Evolutionary conservation across 2,888 invertebrate species (phyloP).

Genomic region (Orthonevra nobilis): DNA sequence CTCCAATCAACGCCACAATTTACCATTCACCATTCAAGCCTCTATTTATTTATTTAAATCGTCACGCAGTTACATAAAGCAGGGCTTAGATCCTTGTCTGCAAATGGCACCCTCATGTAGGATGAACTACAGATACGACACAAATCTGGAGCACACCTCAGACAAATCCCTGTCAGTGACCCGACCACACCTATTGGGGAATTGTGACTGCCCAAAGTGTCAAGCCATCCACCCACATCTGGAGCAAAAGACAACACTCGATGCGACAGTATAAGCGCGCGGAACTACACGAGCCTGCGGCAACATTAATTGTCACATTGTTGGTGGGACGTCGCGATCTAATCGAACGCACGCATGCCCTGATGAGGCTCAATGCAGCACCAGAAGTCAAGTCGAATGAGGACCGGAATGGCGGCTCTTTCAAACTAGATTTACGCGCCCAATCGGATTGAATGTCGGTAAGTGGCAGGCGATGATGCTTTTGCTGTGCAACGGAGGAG

Average conservation of each 20-base stretch:
- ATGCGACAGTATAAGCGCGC: neutral
- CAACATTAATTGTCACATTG: conserved; percentile 63
- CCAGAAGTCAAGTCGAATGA: conserved; percentile 17
- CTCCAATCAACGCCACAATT: conserved; percentile 59
- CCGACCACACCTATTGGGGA: conserved; percentile 31
- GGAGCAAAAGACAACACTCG: conserved; percentile 19
- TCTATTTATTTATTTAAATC: conserved; percentile 61
- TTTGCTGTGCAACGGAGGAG: neutral
- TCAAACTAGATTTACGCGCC: conserved; percentile 53
- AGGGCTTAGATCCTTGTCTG: conserved; percentile 4
- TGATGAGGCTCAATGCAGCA: neutral
- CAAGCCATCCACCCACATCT: conserved; percentile 40
- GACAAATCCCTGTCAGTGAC: conserved; percentile 19
- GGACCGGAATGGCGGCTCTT: conserved; percentile 40
- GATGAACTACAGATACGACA: conserved; percentile 20
- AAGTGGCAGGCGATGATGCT: too few species aligned
- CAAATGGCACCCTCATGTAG: conserved; percentile 59
- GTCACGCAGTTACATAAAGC: conserved; percentile 23
- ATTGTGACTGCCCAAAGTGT: conserved; percentile 5
- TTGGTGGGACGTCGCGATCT: conserved; percentile 44
- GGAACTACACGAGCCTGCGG: conserved; percentile 7
- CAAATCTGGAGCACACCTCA: neutral
- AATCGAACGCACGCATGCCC: conserved; percentile 43
- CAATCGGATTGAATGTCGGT: neutral
- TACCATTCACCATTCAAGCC: conserved; percentile 22